phyloP scores from a whole-genome alignment of 2,797 vertebrate species.

The Lophius americanus region DNA sequence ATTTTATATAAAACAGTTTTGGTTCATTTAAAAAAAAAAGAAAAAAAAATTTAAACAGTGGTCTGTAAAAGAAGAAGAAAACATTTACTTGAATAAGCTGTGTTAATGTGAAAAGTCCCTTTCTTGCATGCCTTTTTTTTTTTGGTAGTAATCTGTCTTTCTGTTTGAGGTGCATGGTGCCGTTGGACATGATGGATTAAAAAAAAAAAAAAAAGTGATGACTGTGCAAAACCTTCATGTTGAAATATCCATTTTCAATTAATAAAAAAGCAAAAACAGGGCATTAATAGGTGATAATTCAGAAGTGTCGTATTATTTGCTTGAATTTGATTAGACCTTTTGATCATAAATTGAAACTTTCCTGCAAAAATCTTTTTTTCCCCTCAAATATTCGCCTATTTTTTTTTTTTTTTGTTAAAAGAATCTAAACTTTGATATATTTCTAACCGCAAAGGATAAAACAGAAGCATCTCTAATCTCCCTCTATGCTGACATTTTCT shows the following conservation, averaged over 20 bases:
- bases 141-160: slow-evolving; percentile 82
- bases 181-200: slow-evolving; percentile 69
- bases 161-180: slow-evolving; percentile 83
- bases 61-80: slow-evolving; percentile 85
- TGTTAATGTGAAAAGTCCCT: slow-evolving; percentile 90
- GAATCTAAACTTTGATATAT: slow-evolving; percentile 19
- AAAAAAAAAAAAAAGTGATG: slow-evolving; percentile 63
- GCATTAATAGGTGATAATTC: slow-evolving; percentile 51
- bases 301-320: slow-evolving; percentile 48
- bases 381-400: too few species aligned
- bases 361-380: too few species aligned
- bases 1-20: slow-evolving; percentile 60
- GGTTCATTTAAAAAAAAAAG: neutral
- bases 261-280: slow-evolving; percentile 68
- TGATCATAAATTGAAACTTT: too few species aligned
- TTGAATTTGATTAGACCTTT: slow-evolving; percentile 6
- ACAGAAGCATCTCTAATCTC: slow-evolving; percentile 17
- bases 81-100: slow-evolving; percentile 93
- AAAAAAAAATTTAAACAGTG: slow-evolving; percentile 61
- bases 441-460: slow-evolving; percentile 18
- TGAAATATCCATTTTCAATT: slow-evolving; percentile 70
- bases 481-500: slow-evolving; percentile 35
- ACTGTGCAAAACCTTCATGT: slow-evolving; percentile 81
- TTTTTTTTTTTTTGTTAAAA: neutral
- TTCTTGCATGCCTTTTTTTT: slow-evolving; percentile 89